Evolutionary conservation across 2,797 vertebrate species (phyloP), one percentile per base, ranked within the genome.

Genomic region (Falco peregrinus): DNA sequence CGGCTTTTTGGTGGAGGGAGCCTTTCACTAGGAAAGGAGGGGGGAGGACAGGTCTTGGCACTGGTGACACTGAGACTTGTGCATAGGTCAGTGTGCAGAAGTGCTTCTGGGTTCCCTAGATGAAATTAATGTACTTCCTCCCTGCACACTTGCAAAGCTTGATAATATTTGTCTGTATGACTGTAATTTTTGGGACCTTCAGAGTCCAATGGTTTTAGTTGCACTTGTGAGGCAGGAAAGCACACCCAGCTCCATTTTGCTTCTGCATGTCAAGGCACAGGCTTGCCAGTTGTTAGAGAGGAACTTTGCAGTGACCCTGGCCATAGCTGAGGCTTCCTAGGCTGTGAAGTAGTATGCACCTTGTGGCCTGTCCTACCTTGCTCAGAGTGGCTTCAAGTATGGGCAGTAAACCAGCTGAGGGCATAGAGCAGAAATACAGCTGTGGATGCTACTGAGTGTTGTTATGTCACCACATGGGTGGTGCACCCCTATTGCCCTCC

Each of bases 401-500:
- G 22, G 10, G 60, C 83, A 35, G 7, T 74, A 85, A 76, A 54
- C 28, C 35, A 45, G 31, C 53, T 50, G 74, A 83, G 68, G 53
- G 33, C 64, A 45, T 1, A 51, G 50, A 74, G 41, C 45, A 92
- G 59, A 54, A 69, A 39, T 41, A 43, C 21, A 69, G 39, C 73
- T 89, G 69, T 47, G 35, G 78, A 22, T 51, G 47, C 77, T 71
- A 57, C 73, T 16, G 20, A n/a, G 19, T 45, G 39, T 22, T 41
- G 16, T 57, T 69, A 25, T 6, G 71, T 47, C 48, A 39, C 43
- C 1, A 0, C 0, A 0, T 11, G 5, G 63, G n/a, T 80, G 60
- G 21, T 48, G 6, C 5, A 5, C 14, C 22, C 22, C 31, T 47
- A 0, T 73, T 84, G 47, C 41, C 5, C 4, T 78, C 53, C 60